Evolutionary conservation across 2,113 vertebrate genomes (phyloP).

Genomic region (Fukomys damarensis): DNA sequence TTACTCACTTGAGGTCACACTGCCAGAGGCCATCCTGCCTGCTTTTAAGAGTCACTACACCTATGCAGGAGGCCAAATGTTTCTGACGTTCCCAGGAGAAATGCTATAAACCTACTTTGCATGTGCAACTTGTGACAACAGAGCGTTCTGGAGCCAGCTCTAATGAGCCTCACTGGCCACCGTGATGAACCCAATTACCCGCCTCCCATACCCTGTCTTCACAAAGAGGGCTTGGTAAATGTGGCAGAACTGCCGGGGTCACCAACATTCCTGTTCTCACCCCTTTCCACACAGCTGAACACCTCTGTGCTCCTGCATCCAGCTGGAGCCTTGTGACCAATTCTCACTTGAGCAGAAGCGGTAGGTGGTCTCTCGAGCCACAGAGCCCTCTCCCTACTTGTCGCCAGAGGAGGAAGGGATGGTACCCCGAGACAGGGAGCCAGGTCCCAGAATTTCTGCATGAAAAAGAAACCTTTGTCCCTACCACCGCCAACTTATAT

Average conservation of each 20-base stretch:
- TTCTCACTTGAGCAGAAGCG: background rate
- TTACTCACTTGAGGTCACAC: accelerated
- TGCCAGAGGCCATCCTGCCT: background rate
- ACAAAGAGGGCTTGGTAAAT: background rate
- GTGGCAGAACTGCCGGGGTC: background rate
- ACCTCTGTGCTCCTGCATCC: background rate
- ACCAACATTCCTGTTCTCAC: accelerated
- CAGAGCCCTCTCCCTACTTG: background rate
- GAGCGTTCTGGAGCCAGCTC: background rate
- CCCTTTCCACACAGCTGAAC: background rate
- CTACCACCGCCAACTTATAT: background rate
- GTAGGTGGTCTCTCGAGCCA: background rate
- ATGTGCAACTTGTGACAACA: background rate
- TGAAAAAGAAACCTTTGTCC: background rate
- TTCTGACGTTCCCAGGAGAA: background rate
- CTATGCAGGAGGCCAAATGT: too few relatives aligned
- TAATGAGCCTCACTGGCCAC: too few relatives aligned
- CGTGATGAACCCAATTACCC: background rate
- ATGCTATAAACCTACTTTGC: background rate
- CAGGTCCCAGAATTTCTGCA: background rate
- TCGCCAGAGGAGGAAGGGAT: background rate
- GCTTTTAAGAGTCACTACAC: background rate
- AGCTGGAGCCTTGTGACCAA: background rate
- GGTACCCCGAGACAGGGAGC: too few relatives aligned
- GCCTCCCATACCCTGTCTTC: background rate